A percentile compares a stretch with the other conserved stretches of the same genome.
These are phyloP conservation scores for Oscarella lobularis DNA, from an alignment of 37 sponge, comb jelly and placozoan species.

Conservation along the genomic window DNA sequence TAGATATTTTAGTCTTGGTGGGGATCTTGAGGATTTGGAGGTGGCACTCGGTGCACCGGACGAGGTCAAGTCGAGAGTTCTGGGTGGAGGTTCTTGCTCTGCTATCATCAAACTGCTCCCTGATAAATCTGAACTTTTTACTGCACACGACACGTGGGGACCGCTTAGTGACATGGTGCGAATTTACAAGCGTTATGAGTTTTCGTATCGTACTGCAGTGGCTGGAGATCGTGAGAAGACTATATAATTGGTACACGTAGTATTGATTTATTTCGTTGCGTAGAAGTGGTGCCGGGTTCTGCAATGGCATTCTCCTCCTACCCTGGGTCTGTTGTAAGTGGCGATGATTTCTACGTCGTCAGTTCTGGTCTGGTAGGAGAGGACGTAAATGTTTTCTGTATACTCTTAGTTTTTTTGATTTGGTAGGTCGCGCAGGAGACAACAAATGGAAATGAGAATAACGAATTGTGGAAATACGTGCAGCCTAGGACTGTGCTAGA, in stretches of 20 bases:
- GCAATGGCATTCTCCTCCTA: constrained; percentile 78
- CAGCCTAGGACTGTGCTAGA: constrained; percentile 43
- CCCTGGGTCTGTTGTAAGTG: constrained; percentile 65
- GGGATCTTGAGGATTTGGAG: constrained; percentile 77
- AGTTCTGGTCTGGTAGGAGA: constrained; percentile 52
- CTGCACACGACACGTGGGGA: constrained; percentile 90
- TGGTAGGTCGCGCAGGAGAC: constrained; percentile 78
- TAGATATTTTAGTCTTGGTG: constrained; percentile 47
- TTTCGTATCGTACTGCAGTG: constrained; percentile 18
- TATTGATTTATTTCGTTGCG: background rate
- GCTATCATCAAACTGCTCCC: constrained; percentile 77
- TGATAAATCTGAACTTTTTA: constrained; percentile 46
- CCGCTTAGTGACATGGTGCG: constrained; percentile 65
- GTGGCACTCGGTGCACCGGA: constrained; percentile 33
- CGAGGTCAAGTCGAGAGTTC: background rate
- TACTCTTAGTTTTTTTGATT: no score
- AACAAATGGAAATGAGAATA: constrained; percentile 70
- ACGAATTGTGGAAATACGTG: constrained; percentile 52
- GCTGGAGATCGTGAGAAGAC: no score
- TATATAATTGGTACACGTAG: no score
- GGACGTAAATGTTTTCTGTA: no score
- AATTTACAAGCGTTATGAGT: constrained; percentile 67
- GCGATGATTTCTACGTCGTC: constrained; percentile 81
- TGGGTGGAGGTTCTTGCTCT: constrained; percentile 76
- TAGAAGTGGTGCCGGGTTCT: constrained; percentile 38